Evolutionary conservation across 2,888 invertebrate genomes (phyloP).

Genomic region (Margaritifera margaritifera): DNA sequence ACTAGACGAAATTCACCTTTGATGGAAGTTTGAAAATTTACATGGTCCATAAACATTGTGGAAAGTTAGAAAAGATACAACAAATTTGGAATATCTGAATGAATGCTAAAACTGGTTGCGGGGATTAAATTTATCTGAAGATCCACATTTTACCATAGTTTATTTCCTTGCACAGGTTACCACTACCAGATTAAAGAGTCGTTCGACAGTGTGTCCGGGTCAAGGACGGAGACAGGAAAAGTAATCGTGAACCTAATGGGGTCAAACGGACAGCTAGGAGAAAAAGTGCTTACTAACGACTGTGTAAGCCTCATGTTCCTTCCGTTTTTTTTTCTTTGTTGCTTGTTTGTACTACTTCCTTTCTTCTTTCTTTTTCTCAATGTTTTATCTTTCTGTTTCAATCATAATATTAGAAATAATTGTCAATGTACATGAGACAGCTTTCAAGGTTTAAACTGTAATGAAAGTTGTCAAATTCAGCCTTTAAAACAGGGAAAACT

Average conservation of each 20-base stretch:
- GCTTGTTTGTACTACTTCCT: too few relatives aligned
- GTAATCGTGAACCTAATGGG: constrained; percentile 31
- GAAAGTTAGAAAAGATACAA: too few relatives aligned
- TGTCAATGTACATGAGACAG: too few relatives aligned
- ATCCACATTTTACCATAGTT: too few relatives aligned
- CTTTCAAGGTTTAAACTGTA: too few relatives aligned
- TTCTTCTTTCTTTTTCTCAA: too few relatives aligned
- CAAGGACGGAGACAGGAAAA: constrained; percentile 31
- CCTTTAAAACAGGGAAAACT: neutral
- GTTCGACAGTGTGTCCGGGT: constrained; percentile 71
- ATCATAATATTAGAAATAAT: too few relatives aligned
- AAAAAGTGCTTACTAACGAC: constrained; percentile 24
- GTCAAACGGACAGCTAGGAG: constrained; percentile 22
- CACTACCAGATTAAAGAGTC: constrained; percentile 85
- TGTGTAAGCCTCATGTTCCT: neutral
- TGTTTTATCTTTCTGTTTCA: too few relatives aligned
- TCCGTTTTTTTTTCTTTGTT: too few relatives aligned
- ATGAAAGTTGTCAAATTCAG: neutral
- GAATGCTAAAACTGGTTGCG: neutral
- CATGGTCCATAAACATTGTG: neutral
- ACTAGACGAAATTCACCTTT: too few relatives aligned
- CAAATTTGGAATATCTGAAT: too few relatives aligned
- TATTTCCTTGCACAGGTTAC: constrained; percentile 77
- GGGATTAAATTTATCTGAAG: neutral
- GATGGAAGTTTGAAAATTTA: too few relatives aligned